phyloP scores from a whole-genome alignment of 2,797 vertebrate genomes.

The Poecilia picta region DNA sequence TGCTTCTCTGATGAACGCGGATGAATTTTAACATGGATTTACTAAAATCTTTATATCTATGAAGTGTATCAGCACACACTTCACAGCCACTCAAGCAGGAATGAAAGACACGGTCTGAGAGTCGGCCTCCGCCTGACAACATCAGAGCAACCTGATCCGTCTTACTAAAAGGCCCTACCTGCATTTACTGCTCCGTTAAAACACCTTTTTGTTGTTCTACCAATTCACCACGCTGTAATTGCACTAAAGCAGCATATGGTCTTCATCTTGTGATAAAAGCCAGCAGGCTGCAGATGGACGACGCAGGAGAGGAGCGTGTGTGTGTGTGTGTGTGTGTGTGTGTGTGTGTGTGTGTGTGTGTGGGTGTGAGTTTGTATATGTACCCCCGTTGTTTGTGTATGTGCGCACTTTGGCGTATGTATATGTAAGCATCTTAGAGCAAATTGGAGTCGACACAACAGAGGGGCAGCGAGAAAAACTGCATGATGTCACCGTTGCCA shows the following conservation, averaged over 20 bases:
- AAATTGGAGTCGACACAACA: slow-evolving; percentile 71
- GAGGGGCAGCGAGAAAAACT: slow-evolving; percentile 58
- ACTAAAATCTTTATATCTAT: slow-evolving; percentile 2
- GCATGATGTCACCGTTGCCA: slow-evolving; percentile 75
- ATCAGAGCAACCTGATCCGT: slow-evolving; percentile 71
- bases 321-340: not conserved
- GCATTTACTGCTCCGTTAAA: slow-evolving; percentile 78
- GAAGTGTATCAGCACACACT: slow-evolving; percentile 14
- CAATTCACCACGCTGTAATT: slow-evolving; percentile 73
- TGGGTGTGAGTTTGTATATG: slow-evolving; percentile 5
- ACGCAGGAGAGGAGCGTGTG: slow-evolving; percentile 46
- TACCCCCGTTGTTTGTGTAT: not conserved
- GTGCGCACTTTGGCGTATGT: slow-evolving; percentile 24
- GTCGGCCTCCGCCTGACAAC: slow-evolving; percentile 59
- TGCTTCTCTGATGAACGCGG: slow-evolving; percentile 26
- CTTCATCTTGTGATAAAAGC: slow-evolving; percentile 79
- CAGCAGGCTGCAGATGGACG: slow-evolving; percentile 50
- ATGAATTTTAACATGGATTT: slow-evolving; percentile 29
- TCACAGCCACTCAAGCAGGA: slow-evolving; percentile 5
- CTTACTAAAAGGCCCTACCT: slow-evolving; percentile 73
- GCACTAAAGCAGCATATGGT: slow-evolving; percentile 74
- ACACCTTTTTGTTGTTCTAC: slow-evolving; percentile 75
- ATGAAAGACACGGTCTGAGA: slow-evolving; percentile 33
- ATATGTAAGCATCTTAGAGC: slow-evolving; percentile 64
- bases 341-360: slow-evolving; percentile 7